Base-by-base conservation (phyloP, 2,113 vertebrate species). In the Caranx melampygus region DNA sequence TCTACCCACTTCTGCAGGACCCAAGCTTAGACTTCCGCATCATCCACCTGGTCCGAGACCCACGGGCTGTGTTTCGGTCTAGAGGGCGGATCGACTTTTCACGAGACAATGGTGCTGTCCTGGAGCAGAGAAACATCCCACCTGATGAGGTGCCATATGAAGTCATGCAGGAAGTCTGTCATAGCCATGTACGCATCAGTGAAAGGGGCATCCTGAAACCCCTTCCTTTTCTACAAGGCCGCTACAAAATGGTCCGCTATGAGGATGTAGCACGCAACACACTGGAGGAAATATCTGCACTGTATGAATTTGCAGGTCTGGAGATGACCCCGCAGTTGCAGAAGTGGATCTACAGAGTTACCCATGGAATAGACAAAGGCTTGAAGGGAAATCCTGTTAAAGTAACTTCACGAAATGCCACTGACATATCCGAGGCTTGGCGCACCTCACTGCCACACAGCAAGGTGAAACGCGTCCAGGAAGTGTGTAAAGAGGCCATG, bases 41-140 rank as follows among this genome's bases (percentile, higher is more conserved):
- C 52, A 94, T 99, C 84, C 98, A 99, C 83, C 92, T 99, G 76
- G 96, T 99, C 18, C 96, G 98, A 3, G 98, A 99, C 80, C 98
- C 97, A 0, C 93, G 98, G 14, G 98, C 95, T 0, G 97, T 99
- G n/a, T n/a, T n/a, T n/a, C n/a, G n/a, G n/a, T n/a, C n/a, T n/a
- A n/a, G n/a, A n/a, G n/a, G n/a, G n/a, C n/a, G n/a, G n/a, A n/a
- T n/a, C n/a, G n/a, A n/a, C n/a, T n/a, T n/a, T n/a, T n/a, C n/a
- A n/a, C n/a, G n/a, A n/a, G n/a, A n/a, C n/a, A n/a, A n/a, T n/a
- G n/a, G n/a, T n/a, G n/a, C n/a, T n/a, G n/a, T n/a, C n/a, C n/a
- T n/a, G n/a, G n/a, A n/a, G n/a, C n/a, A n/a, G n/a, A n/a, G n/a
- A n/a, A n/a, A n/a, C n/a, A n/a, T n/a, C n/a, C n/a, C n/a, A n/a